Evolutionary conservation across 2,797 vertebrate genomes (phyloP), one percentile per base, ranked within the genome.

Genomic region (Cyprinodon diabolis): DNA sequence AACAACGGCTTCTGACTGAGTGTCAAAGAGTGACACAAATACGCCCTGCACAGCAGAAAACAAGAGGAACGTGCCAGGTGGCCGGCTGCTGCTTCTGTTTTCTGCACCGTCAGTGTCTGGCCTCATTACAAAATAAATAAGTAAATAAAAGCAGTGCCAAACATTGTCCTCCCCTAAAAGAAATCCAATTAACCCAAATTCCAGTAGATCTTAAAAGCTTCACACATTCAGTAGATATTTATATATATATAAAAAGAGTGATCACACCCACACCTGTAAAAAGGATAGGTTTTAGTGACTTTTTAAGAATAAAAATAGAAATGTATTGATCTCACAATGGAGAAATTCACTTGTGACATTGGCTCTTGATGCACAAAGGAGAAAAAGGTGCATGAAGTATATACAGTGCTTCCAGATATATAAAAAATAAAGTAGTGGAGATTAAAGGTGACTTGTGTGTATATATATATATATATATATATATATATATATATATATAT

Each of bases 121-220:
- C 17, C 8, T 73, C 62, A 85, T 84, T 86, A 72, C 35, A 75
- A n/a, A 78, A 23, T 47, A 8, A 43, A 12, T 2, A 4, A 84
- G 76, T 17, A 63, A 76, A 80, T 60, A 71, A 77, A 74, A 86
- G 77, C 81, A 87, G 4, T 3, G 47, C 77, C 72, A 77, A 87
- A 90, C 74, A 37, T 63, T 72, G 79, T 47, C 62, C 70, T 74
- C 74, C 68, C 68, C 30, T 76, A 63, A 58, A 37, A 45, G 57
- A 83, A 86, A 82, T 84, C 74, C 82, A 76, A 79, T 85, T 88
- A 84, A 77, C 49, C 30, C 78, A 85, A 82, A 78, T 75, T 77
- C 62, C 6, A 1, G 37, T 65, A 82, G 62, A 66, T 84, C 58
- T 47, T 19, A 87, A 62, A 40, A 58, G 14, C 58, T 47, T 60